Evolutionary conservation across 2,797 vertebrate species (phyloP).

Genomic region (Threskiornis aethiopicus): DNA sequence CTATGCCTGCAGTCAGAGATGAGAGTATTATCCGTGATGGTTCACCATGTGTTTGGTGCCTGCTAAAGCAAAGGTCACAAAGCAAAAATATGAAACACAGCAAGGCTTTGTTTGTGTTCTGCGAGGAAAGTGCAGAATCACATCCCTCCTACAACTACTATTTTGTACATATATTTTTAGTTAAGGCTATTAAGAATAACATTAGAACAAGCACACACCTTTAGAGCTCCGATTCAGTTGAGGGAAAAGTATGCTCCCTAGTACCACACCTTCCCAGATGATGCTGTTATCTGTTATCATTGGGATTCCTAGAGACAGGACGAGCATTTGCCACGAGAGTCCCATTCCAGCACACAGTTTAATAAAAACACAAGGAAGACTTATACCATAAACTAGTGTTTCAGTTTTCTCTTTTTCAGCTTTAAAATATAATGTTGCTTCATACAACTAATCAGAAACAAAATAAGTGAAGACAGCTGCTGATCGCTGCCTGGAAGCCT

Average conservation of each 20-base stretch:
- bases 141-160: neutral
- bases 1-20: neutral
- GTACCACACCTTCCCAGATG: neutral
- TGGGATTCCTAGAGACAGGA: neutral
- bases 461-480: neutral
- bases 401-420: neutral
- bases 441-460: neutral
- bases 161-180: neutral
- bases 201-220: neutral
- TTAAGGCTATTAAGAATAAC: neutral
- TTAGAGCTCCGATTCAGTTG: neutral
- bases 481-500: neutral
- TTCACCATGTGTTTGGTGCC: rapidly evolving
- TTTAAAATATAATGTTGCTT: neutral
- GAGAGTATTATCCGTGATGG: neutral
- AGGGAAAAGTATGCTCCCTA: neutral
- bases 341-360: neutral
- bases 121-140: neutral
- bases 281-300: neutral
- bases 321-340: neutral
- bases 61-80: neutral
- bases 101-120: neutral
- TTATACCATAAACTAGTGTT: neutral
- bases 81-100: neutral
- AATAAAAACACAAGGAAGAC: neutral